A percentile compares a stretch with the other conserved stretches of the same genome.
Conservation (phyloP, 1,140 invertebrate species). For the Zophobas atratus region DNA sequence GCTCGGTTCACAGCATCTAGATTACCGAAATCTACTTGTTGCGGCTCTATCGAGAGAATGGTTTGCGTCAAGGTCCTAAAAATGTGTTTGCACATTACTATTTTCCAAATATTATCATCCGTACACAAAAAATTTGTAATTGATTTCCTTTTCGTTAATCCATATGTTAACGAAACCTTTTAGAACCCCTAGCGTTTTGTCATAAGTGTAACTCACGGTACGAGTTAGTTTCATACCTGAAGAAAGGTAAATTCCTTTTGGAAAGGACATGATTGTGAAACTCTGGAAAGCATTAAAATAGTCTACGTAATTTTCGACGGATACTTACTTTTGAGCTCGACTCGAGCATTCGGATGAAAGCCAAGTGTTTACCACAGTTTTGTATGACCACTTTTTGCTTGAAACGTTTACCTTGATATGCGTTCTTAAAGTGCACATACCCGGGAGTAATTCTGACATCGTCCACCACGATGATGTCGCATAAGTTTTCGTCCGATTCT, state of each 20-base stretch:
- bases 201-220: conserved; percentile 59
- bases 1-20: conserved; percentile 56
- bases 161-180: too few relatives aligned
- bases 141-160: too few relatives aligned
- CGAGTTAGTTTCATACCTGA: conserved; percentile 62
- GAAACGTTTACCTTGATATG: conserved; percentile 59
- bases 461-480: conserved; percentile 27
- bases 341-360: conserved; percentile 55
- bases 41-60: conserved; percentile 41
- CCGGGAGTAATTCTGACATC: conserved; percentile 60
- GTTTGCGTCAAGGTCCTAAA: conserved; percentile 13
- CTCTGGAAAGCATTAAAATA: conserved; percentile 53
- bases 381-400: conserved; percentile 55
- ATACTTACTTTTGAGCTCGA: conserved; percentile 60
- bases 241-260: conserved; percentile 52
- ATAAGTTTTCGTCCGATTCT: too few relatives aligned
- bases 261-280: conserved; percentile 58
- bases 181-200: too few relatives aligned
- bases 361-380: conserved; percentile 59
- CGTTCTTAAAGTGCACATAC: conserved; percentile 60
- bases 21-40: conserved; percentile 57
- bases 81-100: neutral
- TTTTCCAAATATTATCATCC: too few relatives aligned
- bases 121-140: too few relatives aligned
- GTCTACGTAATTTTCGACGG: neutral